Base-by-base conservation (phyloP, 2,888 invertebrate genomes). In the Elegia similella region DNA sequence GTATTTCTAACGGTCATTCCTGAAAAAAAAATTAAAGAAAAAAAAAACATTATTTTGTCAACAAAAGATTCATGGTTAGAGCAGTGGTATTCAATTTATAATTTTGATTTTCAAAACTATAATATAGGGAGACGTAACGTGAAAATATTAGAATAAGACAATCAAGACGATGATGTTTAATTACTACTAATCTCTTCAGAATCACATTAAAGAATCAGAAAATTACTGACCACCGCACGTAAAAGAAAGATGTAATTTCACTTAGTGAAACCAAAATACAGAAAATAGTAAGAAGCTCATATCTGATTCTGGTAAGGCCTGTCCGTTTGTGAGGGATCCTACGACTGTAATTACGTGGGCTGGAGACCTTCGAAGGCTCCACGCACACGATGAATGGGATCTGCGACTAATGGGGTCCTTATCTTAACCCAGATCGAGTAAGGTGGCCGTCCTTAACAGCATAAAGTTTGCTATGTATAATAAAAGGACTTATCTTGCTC, bases 321-420 rank as follows among this genome's bases (percentile, higher is more conserved):
- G 56, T 61, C 55, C 67, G 60, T 78, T 75, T 80, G 78, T 80
- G 76, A 76, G 75, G 67, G 66, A 72, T 72, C 68, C 72, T 77
- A 68, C 78, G 80, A 78, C 78, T 80, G 80, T 84, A 83, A 85
- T 86, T 85, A 84, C 73, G 71, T 68, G 68, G 73, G 66, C 68
- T 72, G 67, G 66, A 69, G 73, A 66, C 67, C 74, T 72, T 69
- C 70, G 70, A 70, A 70, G 69, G 67, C 73, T 73, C 69, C 78
- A 82, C 83, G 80, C 84, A 83, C 80, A 82, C 82, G 82, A 84
- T 84, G 85, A 88, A 89, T 86, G 84, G 79, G 78, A 79, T 83
- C 80, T 83, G 78, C 81, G 78, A 80, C 87, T 88, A 88, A 90
- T 88, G 84, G 82, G 83, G 87, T 87, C 87, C 78, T 87, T 89